Evolutionary conservation across 30 jellyfish, hydroid and myxozoan species (phyloP).

Genomic region (Morbakka virulenta): DNA sequence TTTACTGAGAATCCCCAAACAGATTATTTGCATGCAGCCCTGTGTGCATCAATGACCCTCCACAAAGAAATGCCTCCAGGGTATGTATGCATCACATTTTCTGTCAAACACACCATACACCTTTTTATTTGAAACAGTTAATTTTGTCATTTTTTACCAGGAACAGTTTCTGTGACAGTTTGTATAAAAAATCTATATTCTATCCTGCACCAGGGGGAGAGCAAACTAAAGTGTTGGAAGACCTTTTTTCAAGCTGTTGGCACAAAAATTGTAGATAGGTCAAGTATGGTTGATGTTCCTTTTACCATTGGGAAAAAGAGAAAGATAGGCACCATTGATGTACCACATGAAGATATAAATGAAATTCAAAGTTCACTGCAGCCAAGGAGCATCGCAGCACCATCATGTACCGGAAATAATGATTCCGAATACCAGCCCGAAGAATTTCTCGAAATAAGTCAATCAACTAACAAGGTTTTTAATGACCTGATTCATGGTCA

Average conservation of each 20-base stretch:
- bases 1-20: conserved; percentile 77
- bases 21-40: conserved; percentile 82
- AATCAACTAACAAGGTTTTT: conserved; percentile 70
- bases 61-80: conserved; percentile 78
- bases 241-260: no score
- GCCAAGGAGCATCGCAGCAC: no score
- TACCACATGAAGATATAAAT: conserved; percentile 58
- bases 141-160: no score
- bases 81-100: conserved; percentile 16
- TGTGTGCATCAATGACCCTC: conserved; percentile 65
- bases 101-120: neutral
- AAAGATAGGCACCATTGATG: conserved; percentile 34
- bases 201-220: no score
- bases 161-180: no score
- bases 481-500: conserved; percentile 92
- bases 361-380: conserved; percentile 28
- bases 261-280: no score
- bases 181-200: no score
- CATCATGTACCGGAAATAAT: no score
- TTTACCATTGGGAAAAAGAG: conserved; percentile 46
- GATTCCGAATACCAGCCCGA: no score
- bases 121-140: neutral
- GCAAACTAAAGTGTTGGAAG: no score
- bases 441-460: no score
- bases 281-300: no score